Conservation (phyloP, 2,888 invertebrate genomes). For the Diploptera punctata region DNA sequence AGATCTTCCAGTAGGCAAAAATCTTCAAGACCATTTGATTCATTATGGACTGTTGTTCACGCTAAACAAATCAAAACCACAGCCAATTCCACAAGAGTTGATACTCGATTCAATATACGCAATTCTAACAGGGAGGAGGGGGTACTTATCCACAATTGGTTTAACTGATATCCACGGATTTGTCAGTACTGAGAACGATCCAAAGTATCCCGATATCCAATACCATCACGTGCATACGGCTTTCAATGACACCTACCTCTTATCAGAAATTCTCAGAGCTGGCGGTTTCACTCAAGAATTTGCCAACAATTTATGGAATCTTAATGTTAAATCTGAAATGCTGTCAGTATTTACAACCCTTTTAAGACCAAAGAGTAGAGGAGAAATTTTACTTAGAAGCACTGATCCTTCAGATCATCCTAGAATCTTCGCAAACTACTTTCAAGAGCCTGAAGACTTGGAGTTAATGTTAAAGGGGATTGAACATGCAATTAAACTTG, state of each 20-base stretch:
- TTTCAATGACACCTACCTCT: not conserved
- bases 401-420: not conserved
- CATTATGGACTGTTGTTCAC: conserved; percentile 84
- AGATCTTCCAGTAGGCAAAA: conserved; percentile 69
- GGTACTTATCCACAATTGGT: conserved; percentile 55
- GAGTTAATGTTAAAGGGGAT: not conserved
- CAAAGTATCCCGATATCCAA: conserved; percentile 85
- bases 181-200: conserved; percentile 81
- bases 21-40: conserved; percentile 85
- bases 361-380: not conserved
- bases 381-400: not conserved
- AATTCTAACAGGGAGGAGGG: conserved; percentile 76
- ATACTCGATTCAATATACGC: conserved; percentile 77
- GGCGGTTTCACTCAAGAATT: no score
- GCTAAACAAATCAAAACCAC: conserved; percentile 69
- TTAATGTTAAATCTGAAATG: not conserved
- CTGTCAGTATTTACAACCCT: not conserved
- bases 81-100: conserved; percentile 61
- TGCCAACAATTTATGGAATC: no score
- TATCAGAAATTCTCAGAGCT: conserved; percentile 51
- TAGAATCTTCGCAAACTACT: not conserved
- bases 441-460: not conserved
- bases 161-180: conserved; percentile 64
- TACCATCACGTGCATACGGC: conserved; percentile 68
- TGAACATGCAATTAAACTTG: not conserved